These are phyloP conservation scores for Erinaceus europaeus DNA, from an alignment of 2,113 vertebrate genomes.

Conservation along the genomic window DNA sequence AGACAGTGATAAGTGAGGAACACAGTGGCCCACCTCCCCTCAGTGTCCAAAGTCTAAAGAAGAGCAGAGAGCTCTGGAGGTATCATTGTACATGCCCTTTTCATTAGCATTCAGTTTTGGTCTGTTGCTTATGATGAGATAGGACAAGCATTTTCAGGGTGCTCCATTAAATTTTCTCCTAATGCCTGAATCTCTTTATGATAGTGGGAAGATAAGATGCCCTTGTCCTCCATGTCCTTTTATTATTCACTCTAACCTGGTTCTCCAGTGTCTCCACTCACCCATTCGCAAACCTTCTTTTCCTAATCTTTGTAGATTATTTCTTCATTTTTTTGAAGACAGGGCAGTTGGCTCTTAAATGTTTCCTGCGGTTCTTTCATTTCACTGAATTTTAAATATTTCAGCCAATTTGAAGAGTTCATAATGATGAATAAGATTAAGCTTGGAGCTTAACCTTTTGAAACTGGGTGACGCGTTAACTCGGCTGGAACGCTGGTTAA, in stretches of 20 bases:
- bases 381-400: conserved; percentile 80
- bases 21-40: conserved; percentile 42
- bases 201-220: conserved; percentile 73
- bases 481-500: conserved; percentile 81
- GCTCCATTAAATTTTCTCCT: conserved; percentile 75
- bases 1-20: conserved; percentile 42
- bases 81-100: conserved; percentile 56
- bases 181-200: conserved; percentile 69
- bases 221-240: conserved; percentile 74
- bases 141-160: conserved; percentile 71
- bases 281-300: conserved; percentile 72
- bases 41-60: conserved; percentile 40
- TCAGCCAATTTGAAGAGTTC: conserved; percentile 81
- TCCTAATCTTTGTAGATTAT: conserved; percentile 79
- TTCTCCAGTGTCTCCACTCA: conserved; percentile 69
- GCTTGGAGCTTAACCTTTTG: conserved; percentile 81
- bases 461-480: conserved; percentile 79
- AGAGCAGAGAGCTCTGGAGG: conserved; percentile 37
- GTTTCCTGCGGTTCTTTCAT: conserved; percentile 77
- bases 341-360: conserved; percentile 75
- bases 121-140: conserved; percentile 78
- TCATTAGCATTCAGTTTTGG: conserved; percentile 78
- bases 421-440: conserved; percentile 82
- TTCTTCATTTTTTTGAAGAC: conserved; percentile 76
- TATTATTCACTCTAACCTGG: conserved; percentile 76